These are phyloP conservation scores for Chloroceryle inda DNA, from an alignment of 2,797 vertebrate genomes.

Conservation along the genomic window DNA sequence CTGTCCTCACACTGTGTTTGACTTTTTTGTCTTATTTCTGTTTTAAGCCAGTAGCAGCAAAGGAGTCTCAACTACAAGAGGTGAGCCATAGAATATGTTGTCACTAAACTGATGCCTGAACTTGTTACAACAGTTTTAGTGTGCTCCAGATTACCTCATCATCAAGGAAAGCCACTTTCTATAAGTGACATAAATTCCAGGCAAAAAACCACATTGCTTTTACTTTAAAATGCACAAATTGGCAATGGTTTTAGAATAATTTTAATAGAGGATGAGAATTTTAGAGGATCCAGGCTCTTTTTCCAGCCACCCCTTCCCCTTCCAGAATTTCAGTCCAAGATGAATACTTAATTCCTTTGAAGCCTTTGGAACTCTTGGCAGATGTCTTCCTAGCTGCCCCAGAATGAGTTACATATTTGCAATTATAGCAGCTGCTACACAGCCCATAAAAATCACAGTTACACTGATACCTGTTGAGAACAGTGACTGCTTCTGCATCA, in stretches of 20 bases:
- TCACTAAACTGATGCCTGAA: not conserved
- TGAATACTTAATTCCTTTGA: not conserved
- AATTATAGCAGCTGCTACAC: not conserved
- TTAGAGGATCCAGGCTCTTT: not conserved
- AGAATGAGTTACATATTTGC: not conserved
- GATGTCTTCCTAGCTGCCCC: not conserved
- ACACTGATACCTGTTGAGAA: constrained; percentile 90
- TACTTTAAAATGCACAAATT: not conserved
- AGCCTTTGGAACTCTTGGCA: not conserved
- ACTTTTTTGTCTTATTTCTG: not conserved
- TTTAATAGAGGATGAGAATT: not conserved
- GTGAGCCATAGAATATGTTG: not conserved
- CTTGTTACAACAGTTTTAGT: not conserved
- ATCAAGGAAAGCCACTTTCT: not conserved
- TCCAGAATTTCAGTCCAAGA: not conserved
- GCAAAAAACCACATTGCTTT: not conserved
- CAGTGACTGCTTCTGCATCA: constrained; percentile 94
- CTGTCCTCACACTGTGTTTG: accelerated
- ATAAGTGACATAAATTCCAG: not conserved
- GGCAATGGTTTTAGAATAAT: not conserved
- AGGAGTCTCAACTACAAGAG: not conserved
- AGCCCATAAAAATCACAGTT: not conserved
- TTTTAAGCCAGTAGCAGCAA: not conserved
- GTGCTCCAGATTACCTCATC: not conserved
- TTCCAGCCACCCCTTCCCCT: not conserved